A percentile compares a stretch with the other conserved stretches of the same genome.
phyloP scores from a whole-genome alignment of 23 tunicate genomes.

The Botrylloides violaceus region DNA sequence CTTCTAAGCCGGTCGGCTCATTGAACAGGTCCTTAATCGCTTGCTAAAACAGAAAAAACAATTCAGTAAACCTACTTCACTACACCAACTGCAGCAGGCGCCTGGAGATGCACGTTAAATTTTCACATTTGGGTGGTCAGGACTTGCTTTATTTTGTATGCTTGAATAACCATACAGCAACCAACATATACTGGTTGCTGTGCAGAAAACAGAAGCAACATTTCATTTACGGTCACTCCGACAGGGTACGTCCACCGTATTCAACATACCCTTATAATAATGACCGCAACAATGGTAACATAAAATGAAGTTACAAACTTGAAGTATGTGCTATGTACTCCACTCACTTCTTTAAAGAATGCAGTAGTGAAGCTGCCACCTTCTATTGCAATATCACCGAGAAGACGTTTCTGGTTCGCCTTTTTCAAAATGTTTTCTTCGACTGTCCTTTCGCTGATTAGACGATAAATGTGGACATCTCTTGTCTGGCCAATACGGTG shows the following conservation, averaged over 20 bases:
- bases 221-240: constrained; percentile 14
- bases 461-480: constrained; percentile 91
- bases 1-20: constrained; percentile 75
- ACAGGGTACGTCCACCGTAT: not conserved
- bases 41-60: constrained; percentile 22
- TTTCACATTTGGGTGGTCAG: too few species aligned
- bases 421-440: constrained; percentile 95
- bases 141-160: not conserved
- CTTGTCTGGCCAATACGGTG: constrained; percentile 99
- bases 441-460: constrained; percentile 79
- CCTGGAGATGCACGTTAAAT: too few species aligned
- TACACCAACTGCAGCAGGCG: too few species aligned
- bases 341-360: constrained; percentile 64
- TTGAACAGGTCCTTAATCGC: constrained; percentile 51
- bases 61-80: too few species aligned
- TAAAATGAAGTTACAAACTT: not conserved
- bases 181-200: not conserved
- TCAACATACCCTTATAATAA: constrained; percentile 11
- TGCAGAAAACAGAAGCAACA: constrained; percentile 12
- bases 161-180: not conserved
- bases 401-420: constrained; percentile 91
- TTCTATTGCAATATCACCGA: constrained; percentile 90
- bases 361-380: constrained; percentile 93
- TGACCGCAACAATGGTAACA: constrained; percentile 1
- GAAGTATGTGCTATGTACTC: not conserved